These are phyloP conservation scores for Furcula furcula DNA, from an alignment of 2,888 invertebrate genomes.

Conservation along the genomic window DNA sequence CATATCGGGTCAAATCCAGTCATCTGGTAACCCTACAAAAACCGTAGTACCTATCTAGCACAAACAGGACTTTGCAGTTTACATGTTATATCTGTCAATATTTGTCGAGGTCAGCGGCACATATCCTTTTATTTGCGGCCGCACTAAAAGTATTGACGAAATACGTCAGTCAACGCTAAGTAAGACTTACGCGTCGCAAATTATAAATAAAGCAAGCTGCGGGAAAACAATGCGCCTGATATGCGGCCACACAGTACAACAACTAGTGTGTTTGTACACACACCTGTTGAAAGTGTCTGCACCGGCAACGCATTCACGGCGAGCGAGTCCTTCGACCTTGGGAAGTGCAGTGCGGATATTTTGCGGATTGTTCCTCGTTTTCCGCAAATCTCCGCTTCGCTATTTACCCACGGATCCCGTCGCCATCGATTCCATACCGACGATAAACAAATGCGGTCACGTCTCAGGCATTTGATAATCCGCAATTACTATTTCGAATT, in stretches of 20 bases:
- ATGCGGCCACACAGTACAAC: slow-evolving; percentile 27
- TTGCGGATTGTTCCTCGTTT: slow-evolving; percentile 63
- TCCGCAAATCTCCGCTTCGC: slow-evolving; percentile 59
- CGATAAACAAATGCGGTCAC: slow-evolving; percentile 27
- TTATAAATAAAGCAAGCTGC: slow-evolving; percentile 16
- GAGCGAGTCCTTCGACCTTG: slow-evolving; percentile 71
- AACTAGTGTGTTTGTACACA: slow-evolving; percentile 39
- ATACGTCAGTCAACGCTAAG: slow-evolving; percentile 4
- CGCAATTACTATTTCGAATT: slow-evolving; percentile 15
- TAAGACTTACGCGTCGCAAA: slow-evolving; percentile 6
- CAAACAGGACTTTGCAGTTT: too few relatives aligned
- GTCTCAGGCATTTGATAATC: slow-evolving; percentile 34
- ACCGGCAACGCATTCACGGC: slow-evolving; percentile 58
- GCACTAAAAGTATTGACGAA: slow-evolving; percentile 2
- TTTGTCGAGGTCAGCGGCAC: too few relatives aligned
- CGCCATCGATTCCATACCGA: slow-evolving; percentile 13
- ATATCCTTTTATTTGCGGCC: background rate
- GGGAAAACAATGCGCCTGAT: slow-evolving; percentile 33
- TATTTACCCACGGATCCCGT: slow-evolving; percentile 36
- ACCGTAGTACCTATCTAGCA: too few relatives aligned
- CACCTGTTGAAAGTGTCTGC: slow-evolving; percentile 61
- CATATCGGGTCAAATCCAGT: too few relatives aligned
- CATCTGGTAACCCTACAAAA: too few relatives aligned
- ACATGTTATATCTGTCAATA: too few relatives aligned
- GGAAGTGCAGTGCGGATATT: slow-evolving; percentile 63